Percentiles rank a stretch among this genome's conserved stretches.
Conservation (phyloP, 2,797 vertebrate genomes). For the Emys orbicularis region DNA sequence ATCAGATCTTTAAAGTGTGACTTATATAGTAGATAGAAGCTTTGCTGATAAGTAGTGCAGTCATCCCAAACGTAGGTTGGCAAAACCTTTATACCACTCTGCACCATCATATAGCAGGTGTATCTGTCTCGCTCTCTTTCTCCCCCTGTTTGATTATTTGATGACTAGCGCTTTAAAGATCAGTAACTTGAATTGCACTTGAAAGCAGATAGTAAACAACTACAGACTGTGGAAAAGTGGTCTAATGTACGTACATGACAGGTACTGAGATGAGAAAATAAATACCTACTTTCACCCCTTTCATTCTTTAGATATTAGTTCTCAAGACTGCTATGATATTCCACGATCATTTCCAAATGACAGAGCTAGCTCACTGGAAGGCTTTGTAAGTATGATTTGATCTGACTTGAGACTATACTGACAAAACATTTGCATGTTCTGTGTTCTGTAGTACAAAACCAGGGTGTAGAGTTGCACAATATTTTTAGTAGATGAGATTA, state of each 20-base stretch:
- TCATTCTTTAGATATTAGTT: conserved; percentile 90
- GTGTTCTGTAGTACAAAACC: not conserved
- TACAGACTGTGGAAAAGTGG: not conserved
- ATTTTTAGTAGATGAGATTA: conserved; percentile 42
- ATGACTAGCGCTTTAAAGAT: not conserved
- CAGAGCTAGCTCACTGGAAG: conserved; percentile 95
- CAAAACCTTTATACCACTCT: not conserved
- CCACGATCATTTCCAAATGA: conserved; percentile 95
- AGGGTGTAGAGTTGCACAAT: not conserved
- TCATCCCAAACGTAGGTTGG: not conserved
- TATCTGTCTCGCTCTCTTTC: not conserved
- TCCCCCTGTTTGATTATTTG: not conserved
- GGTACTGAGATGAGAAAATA: conserved; percentile 39
- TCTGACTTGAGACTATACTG: conserved; percentile 1
- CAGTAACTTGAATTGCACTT: not conserved
- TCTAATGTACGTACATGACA: not conserved
- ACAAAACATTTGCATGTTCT: conserved; percentile 25
- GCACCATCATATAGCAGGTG: not conserved
- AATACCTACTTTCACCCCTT: conserved; percentile 63
- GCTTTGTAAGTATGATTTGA: conserved; percentile 91
- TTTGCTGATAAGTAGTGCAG: not conserved
- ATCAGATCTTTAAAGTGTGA: not conserved
- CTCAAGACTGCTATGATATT: conserved; percentile 98
- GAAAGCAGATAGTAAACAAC: conserved; percentile 38
- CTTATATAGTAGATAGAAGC: not conserved